Evolutionary conservation across 2,797 vertebrate genomes (phyloP), one percentile per base, ranked within the genome.

Genomic region (Sebastes ruberrimus): DNA sequence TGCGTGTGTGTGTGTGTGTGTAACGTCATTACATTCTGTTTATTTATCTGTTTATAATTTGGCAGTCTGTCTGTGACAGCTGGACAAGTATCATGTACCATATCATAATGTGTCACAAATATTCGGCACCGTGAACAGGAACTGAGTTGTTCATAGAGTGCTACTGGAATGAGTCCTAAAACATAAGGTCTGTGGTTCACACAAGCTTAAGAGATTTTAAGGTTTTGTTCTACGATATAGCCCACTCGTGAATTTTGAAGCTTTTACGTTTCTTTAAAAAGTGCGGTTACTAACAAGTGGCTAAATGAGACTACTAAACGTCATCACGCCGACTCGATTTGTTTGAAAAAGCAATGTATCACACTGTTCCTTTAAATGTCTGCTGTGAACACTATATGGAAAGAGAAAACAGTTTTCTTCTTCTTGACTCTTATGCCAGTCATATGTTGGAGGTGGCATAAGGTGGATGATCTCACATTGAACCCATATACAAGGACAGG

Each of bases 381-480:
- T 76, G 60, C 7, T 55, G 10, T 64, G 27, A 52, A 30, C 7
- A 5, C 22, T 13, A 16, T 3, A 55, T 2, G 14, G 10, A 60
- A 64, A 61, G 9, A 53, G 11, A 46, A 71, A 56, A 18, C 14
- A 1, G 10, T 64, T 62, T 71, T 70, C 23, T 71, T 49, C 30
- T 18, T 28, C 25, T 52, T 52, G 49, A n/a, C 49, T n/a, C 20
- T n/a, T 52, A 52, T 52, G 4, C 20, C 8, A n/a, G 20, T 49
- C 42, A n/a, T 52, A 52, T 52, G 20, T 52, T 52, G 20, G 49
- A 52, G 20, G 20, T n/a, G 20, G 10, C 9, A n/a, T 33, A 33
- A 35, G 49, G 49, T 52, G 49, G 56, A 79, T 83, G 86, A 88
- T 78, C 69, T 86, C 85, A 85, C 35, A 52, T 67, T 78, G 82